Base-by-base conservation (phyloP, 2,797 vertebrate species). In the Helostoma temminkii region DNA sequence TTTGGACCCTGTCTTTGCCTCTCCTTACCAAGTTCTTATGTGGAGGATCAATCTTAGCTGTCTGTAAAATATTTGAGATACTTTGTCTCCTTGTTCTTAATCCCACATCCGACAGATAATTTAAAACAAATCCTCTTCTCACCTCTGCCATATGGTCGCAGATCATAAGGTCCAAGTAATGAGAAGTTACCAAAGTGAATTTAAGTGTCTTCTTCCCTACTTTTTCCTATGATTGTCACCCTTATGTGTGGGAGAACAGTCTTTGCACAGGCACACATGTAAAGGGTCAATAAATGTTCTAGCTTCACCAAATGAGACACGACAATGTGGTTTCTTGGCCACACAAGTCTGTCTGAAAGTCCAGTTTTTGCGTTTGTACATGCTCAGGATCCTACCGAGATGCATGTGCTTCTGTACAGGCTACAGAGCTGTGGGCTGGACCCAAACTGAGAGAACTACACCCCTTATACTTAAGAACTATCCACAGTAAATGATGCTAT, bases 391-490 rank as follows among this genome's bases (percentile, higher is more conserved):
- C 75, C 76, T 42, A 43, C 32, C 53, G 57, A 87, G 37, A 78
- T 89, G 86, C 71, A 58, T 88, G 65, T 74, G 21, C 83, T 87
- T 94, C 95, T 96, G 93, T 94, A 93, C 93, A 57, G 94, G 93
- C 89, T 95, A 91, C 93, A 96, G 94, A 93, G 85, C 67, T 42
- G 68, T 88, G 94, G 95, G 94, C 94, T 86, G 95, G 96, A 93
- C 96, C 95, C 95, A 73, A 80, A 90, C 86, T 89, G n/a, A 78
- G 78, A 89, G 81, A 91, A 91, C 82, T 90, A 83, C 72, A 75
- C 86, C 80, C 66, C 66, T 22, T 57, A 78, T 81, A 84, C 73
- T 83, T 85, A 80, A 80, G 79, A 78, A 82, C 89, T 86, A 82
- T 78, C 68, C 57, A 42, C n/a, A 42, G 41, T 42, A 87, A 81